Base-by-base conservation (phyloP, 2,113 vertebrate species). In the Corapipo altera region DNA sequence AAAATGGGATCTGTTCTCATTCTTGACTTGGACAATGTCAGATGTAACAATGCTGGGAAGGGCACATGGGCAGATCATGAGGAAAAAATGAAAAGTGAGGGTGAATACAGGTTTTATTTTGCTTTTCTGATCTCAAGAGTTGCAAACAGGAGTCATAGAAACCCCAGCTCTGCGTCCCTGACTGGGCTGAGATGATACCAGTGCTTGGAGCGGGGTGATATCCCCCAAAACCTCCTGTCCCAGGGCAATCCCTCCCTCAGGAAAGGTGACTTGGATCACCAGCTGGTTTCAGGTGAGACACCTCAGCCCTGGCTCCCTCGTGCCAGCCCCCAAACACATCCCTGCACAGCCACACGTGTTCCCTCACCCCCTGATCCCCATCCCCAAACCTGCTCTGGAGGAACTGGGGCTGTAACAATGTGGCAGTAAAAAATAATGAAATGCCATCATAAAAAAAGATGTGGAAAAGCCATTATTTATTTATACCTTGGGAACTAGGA, bases 351-450 rank as follows among this genome's bases (percentile, higher is more conserved):
- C 59, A 48, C 65, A 37, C 5, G 9, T 46, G 2, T 6, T 87
- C 62, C 77, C 66, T 35, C 6, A 1, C 71, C 9, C 1, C 6
- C 84, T 0, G 3, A 62, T 46, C 73, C 33, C 83, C 89, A 62
- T 46, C 73, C 33, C 83, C 89, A 86, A 59, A 85, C 6, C 73
- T 37, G 12, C 48, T 18, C 82, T 64, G 85, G 30, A 71, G 88
- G 62, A 79, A 11, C 43, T 92, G 94, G 89, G 94, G 88, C 92
- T 49, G 13, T 44, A 97, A 97, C 97, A 97, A 95, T 96, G 85
- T 86, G 81, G 96, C 95, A 96, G 88, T 97, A 96, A 98, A 98
- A 98, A 98, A 96, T 97, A 98, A 98, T 97, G 97, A 98, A 98
- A 97, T 64, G 84, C 86, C 96, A 97, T 95, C 91, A 96, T 97